Percentiles rank a stretch among this genome's conserved stretches.
Conservation (phyloP, 1,140 invertebrate genomes). For the Drosophila arizonae region DNA sequence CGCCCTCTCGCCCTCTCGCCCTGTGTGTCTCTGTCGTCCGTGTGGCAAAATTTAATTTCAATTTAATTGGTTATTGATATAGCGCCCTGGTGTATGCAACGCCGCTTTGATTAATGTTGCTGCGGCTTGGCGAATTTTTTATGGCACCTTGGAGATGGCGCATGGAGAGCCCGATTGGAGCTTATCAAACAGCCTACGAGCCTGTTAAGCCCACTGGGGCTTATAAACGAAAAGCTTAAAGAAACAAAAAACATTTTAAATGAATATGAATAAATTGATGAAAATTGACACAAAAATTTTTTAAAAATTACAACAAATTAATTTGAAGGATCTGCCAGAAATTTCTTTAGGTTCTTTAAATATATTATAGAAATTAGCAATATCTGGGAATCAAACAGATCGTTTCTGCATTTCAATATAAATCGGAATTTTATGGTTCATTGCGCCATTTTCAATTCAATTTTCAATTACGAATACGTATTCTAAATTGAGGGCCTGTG, state of each 20-base stretch:
- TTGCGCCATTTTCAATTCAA: slow-evolving; percentile 48
- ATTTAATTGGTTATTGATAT: slow-evolving; percentile 80
- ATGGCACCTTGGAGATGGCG: slow-evolving; percentile 71
- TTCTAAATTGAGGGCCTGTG: slow-evolving; percentile 58
- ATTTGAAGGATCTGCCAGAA: too few species aligned
- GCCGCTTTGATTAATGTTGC: slow-evolving; percentile 76
- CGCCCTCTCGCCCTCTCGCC: slow-evolving; percentile 1
- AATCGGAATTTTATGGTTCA: too few species aligned
- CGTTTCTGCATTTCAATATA: too few species aligned
- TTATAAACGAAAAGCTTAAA: slow-evolving; percentile 27
- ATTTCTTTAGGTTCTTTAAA: too few species aligned
- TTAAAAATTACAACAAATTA: neutral
- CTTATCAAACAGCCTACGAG: slow-evolving; percentile 46
- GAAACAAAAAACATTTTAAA: neutral
- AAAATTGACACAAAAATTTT: neutral
- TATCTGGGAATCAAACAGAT: too few species aligned
- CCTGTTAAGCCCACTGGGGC: slow-evolving; percentile 47
- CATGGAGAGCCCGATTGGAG: slow-evolving; percentile 14
- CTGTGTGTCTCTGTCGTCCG: slow-evolving; percentile 19
- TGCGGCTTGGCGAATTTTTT: slow-evolving; percentile 72
- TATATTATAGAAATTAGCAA: too few species aligned
- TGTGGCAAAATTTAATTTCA: slow-evolving; percentile 75
- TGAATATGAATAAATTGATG: neutral
- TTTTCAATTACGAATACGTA: slow-evolving; percentile 67
- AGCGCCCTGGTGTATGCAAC: slow-evolving; percentile 72